A percentile compares a stretch with the other conserved stretches of the same genome.
These are phyloP conservation scores for Prionailurus viverrinus DNA, from an alignment of 2,113 vertebrate genomes.

Conservation along the genomic window DNA sequence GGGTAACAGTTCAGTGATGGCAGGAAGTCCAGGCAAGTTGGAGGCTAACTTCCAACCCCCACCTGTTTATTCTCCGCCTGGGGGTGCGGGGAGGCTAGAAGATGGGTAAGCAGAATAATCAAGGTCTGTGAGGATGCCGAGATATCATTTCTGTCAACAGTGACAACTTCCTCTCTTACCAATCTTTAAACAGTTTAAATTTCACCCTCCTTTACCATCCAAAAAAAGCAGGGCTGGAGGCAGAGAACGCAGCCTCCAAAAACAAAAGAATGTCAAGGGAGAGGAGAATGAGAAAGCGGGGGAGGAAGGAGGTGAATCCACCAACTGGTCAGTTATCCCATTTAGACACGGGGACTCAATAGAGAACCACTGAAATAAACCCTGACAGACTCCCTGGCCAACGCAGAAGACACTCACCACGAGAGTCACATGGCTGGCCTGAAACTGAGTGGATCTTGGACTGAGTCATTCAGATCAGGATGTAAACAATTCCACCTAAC, in stretches of 20 bases:
- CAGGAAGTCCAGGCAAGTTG: neutral
- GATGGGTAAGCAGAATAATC: neutral
- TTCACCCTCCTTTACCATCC: neutral
- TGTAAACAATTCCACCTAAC: neutral
- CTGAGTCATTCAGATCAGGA: neutral
- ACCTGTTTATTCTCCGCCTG: neutral
- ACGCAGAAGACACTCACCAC: neutral
- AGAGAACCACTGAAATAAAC: neutral
- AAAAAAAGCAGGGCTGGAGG: neutral
- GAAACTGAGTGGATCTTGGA: rapidly evolving
- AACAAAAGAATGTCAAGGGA: neutral
- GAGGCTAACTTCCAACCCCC: neutral
- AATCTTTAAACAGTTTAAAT: neutral
- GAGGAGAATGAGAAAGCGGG: neutral
- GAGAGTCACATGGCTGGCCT: neutral
- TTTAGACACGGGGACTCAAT: neutral
- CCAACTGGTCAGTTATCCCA: no score
- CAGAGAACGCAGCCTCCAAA: neutral
- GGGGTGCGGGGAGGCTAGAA: neutral
- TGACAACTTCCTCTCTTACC: neutral
- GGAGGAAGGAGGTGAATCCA: neutral
- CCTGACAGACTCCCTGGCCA: no score
- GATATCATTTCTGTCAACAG: neutral
- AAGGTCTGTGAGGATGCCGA: neutral
- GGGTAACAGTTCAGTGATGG: neutral